Evolutionary conservation across 2,113 vertebrate species (phyloP).

Genomic region (Synodontis membranacea): DNA sequence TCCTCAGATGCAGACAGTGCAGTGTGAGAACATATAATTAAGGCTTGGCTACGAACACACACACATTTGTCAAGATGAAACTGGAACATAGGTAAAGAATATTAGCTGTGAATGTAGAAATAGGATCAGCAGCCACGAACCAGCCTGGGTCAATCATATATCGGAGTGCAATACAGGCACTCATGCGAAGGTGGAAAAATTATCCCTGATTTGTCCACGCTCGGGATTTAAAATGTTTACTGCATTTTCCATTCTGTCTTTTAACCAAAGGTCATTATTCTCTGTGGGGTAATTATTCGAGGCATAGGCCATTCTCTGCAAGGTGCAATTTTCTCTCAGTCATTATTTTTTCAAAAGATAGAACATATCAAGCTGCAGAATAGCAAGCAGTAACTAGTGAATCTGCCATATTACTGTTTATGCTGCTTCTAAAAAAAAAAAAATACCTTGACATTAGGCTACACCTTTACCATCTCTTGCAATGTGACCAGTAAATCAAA

Average conservation of each 20-base stretch:
- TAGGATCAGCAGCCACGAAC: conserved; percentile 43
- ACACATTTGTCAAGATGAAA: conserved; percentile 62
- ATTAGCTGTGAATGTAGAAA: conserved; percentile 54
- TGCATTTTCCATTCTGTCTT: background rate
- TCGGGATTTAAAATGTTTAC: conserved; percentile 10
- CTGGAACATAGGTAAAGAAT: conserved; percentile 48
- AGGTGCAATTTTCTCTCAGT: conserved; percentile 16
- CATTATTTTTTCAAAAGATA: background rate
- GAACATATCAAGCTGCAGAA: background rate
- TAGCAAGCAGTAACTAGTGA: background rate
- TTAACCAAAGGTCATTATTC: conserved; percentile 19
- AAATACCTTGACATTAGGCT: background rate
- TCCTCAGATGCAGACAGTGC: conserved; percentile 55
- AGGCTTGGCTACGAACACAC: conserved; percentile 49
- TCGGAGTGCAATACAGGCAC: background rate
- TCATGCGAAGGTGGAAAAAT: conserved; percentile 22
- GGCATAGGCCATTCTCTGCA: background rate
- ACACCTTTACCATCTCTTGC: background rate
- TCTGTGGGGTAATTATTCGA: conserved; percentile 13
- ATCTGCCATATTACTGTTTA: background rate
- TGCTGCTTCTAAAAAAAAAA: background rate
- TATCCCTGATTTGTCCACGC: background rate
- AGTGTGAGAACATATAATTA: conserved; percentile 57
- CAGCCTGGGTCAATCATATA: conserved; percentile 12
- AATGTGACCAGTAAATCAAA: background rate